These are phyloP conservation scores for Rhodophaea formosa DNA, from an alignment of 2,888 invertebrate genomes.

Conservation along the genomic window DNA sequence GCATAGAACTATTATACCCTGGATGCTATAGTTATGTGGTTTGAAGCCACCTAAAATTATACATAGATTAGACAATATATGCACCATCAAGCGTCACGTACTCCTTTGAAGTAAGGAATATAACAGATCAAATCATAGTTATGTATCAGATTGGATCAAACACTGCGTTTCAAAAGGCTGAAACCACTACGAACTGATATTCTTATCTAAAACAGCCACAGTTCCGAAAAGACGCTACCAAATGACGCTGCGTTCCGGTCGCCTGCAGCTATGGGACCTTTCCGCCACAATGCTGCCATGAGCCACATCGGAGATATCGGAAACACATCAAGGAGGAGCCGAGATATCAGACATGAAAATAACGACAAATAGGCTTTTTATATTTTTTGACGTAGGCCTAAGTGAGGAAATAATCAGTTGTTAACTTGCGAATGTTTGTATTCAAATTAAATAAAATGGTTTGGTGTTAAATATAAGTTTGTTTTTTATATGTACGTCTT, in stretches of 20 bases:
- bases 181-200: slow-evolving; percentile 31
- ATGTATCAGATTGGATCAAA: background rate
- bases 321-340: slow-evolving; percentile 36
- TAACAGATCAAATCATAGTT: background rate
- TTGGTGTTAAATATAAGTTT: no score
- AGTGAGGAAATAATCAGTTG: slow-evolving; percentile 8
- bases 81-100: no score
- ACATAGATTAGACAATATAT: no score
- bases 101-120: no score
- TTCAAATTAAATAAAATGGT: no score
- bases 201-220: slow-evolving; percentile 44
- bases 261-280: slow-evolving; percentile 47
- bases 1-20: no score
- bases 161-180: background rate
- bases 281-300: slow-evolving; percentile 42
- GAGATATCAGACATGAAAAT: slow-evolving; percentile 24
- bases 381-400: background rate
- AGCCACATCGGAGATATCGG: slow-evolving; percentile 41
- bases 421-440: background rate
- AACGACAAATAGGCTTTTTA: slow-evolving; percentile 13
- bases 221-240: slow-evolving; percentile 43
- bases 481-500: no score
- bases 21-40: no score
- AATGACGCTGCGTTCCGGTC: slow-evolving; percentile 48
- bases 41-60: no score